Evolutionary conservation across 2,888 invertebrate species (phyloP).

Genomic region (Ctena decussata): DNA sequence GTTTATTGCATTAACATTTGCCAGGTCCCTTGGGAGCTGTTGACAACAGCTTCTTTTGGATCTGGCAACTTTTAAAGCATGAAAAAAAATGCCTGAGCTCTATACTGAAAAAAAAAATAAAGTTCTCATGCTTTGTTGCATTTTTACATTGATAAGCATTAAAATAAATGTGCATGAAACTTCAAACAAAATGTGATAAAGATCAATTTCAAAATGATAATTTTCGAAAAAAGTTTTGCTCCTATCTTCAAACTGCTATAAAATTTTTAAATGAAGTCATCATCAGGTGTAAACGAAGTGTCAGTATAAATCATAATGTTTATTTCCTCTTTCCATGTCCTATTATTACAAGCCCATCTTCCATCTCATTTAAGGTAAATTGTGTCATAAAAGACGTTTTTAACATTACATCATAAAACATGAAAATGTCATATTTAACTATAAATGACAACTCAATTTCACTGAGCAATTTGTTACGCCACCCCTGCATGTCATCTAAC

Average conservation of each 20-base stretch:
- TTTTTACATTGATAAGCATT: too few species aligned
- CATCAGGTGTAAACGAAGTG: not conserved
- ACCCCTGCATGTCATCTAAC: not conserved
- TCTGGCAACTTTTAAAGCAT: too few species aligned
- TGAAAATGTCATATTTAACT: not conserved
- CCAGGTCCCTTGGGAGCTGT: too few species aligned
- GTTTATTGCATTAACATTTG: too few species aligned
- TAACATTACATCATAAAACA: not conserved
- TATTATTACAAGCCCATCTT: not conserved
- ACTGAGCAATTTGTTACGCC: not conserved
- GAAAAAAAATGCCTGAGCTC: too few species aligned
- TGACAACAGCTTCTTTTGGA: too few species aligned
- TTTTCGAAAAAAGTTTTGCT: too few species aligned
- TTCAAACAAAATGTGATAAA: too few species aligned
- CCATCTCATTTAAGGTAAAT: not conserved
- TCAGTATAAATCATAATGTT: not conserved
- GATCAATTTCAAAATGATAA: too few species aligned
- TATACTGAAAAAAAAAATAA: too few species aligned
- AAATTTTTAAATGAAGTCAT: conserved; percentile 1
- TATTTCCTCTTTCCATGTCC: not conserved
- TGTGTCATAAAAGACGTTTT: not conserved
- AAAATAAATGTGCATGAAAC: too few species aligned
- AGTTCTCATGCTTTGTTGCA: too few species aligned
- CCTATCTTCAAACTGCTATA: not conserved
- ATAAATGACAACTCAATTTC: conserved; percentile 2